A percentile compares a stretch with the other conserved stretches of the same genome.
Conservation (phyloP, 2,797 vertebrate genomes). For the Peromyscus eremicus region DNA sequence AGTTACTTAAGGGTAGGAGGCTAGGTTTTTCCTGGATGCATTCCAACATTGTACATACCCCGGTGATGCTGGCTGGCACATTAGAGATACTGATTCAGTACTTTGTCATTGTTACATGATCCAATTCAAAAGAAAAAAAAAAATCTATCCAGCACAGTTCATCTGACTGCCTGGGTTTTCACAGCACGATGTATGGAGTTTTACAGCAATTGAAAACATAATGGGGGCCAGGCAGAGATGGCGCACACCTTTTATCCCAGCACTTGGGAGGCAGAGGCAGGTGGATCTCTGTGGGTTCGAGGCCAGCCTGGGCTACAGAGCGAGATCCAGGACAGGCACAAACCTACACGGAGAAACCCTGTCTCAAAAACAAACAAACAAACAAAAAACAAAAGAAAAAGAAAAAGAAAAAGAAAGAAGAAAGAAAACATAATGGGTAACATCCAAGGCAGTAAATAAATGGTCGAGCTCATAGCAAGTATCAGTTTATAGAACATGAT, state of each 20-base stretch:
- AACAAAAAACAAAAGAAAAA: too few relatives aligned
- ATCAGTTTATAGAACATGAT: constrained; percentile 66
- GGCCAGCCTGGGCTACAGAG: too few relatives aligned
- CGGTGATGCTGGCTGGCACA: neutral
- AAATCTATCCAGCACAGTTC: constrained; percentile 61
- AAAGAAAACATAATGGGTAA: constrained; percentile 74
- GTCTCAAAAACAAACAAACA: too few relatives aligned
- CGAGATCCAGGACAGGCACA: too few relatives aligned
- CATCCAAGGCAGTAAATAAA: constrained; percentile 79
- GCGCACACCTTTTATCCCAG: too few relatives aligned
- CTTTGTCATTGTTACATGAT: constrained; percentile 73
- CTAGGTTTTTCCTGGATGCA: neutral
- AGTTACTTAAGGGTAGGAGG: neutral
- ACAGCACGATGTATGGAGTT: constrained; percentile 57
- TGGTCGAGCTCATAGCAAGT: constrained; percentile 74
- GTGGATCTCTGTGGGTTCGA: too few relatives aligned
- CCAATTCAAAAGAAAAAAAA: constrained; percentile 74
- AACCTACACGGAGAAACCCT: too few relatives aligned
- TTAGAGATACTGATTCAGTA: constrained; percentile 63
- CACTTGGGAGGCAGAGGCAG: too few relatives aligned
- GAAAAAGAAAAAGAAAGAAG: too few relatives aligned
- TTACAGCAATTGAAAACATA: constrained; percentile 79
- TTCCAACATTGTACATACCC: neutral
- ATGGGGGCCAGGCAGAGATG: neutral
- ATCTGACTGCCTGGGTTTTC: constrained; percentile 72